Evolutionary conservation across 2,888 invertebrate genomes (phyloP).

Genomic region (Parochlus steinenii): DNA sequence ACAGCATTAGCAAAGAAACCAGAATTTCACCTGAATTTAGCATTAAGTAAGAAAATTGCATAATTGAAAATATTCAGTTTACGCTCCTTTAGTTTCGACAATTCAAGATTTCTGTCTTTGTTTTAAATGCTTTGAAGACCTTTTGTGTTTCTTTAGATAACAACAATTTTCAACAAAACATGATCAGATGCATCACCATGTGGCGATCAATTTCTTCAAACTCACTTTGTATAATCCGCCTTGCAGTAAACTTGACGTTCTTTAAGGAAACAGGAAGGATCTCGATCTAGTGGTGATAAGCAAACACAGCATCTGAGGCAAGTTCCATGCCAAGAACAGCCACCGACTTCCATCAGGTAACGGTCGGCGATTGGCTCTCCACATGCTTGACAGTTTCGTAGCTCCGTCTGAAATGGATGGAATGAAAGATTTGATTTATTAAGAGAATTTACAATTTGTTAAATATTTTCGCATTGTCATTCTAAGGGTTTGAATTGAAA

Average conservation of each 20-base stretch:
- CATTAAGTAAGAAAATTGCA: no score
- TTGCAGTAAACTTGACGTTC: constrained; percentile 88
- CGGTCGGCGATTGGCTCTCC: constrained; percentile 73
- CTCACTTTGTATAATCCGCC: constrained; percentile 87
- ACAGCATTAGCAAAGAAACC: no score
- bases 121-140: not conserved
- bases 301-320: constrained; percentile 88
- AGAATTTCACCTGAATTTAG: no score
- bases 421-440: not conserved
- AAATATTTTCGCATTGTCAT: no score
- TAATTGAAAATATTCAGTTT: no score
- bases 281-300: constrained; percentile 72
- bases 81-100: no score
- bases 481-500: no score
- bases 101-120: no score
- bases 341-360: constrained; percentile 76
- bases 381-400: constrained; percentile 71
- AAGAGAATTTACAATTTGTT: no score
- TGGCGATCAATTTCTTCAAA: no score
- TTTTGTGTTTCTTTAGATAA: not conserved
- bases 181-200: no score
- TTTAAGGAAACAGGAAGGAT: constrained; percentile 83
- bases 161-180: no score
- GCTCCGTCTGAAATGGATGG: constrained; percentile 51
- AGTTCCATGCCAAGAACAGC: constrained; percentile 80